Percentiles rank a stretch among this genome's conserved stretches.
Evolutionary conservation across 2,888 invertebrate genomes (phyloP).

Genomic region (Allolobophora icterica): DNA sequence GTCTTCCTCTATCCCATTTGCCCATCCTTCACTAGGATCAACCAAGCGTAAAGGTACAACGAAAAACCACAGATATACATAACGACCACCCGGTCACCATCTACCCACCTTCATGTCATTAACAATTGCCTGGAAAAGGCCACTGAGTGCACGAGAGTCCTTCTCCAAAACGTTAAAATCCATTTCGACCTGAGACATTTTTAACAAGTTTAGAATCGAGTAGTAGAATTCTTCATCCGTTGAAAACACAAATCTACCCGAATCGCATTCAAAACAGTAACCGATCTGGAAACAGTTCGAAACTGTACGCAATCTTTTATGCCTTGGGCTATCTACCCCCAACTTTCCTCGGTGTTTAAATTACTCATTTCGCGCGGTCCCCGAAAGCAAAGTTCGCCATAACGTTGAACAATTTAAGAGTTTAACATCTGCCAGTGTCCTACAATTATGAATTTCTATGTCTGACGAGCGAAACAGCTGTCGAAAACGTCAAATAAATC

Average conservation of each 20-base stretch:
- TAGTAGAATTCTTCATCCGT: background rate
- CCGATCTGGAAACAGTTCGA: background rate
- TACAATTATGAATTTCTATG: background rate
- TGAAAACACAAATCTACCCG: background rate
- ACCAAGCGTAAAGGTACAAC: background rate
- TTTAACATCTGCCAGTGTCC: background rate
- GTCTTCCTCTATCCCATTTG: background rate
- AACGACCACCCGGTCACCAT: background rate
- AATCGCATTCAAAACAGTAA: background rate
- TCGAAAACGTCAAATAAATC: background rate
- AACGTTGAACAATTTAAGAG: background rate
- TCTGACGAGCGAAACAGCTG: background rate
- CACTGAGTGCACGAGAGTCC: background rate
- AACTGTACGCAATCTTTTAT: background rate
- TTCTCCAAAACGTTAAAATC: background rate
- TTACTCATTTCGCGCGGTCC: background rate
- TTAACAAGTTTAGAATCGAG: background rate
- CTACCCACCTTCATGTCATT: conserved; percentile 18
- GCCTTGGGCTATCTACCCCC: background rate
- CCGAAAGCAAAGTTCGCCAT: background rate
- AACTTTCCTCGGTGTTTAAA: background rate
- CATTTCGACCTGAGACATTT: conserved; percentile 17
- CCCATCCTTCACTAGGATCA: background rate
- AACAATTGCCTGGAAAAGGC: background rate
- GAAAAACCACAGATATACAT: too few relatives aligned